Evolutionary conservation across 1,140 invertebrate genomes (phyloP).

Genomic region (Formica selysi): DNA sequence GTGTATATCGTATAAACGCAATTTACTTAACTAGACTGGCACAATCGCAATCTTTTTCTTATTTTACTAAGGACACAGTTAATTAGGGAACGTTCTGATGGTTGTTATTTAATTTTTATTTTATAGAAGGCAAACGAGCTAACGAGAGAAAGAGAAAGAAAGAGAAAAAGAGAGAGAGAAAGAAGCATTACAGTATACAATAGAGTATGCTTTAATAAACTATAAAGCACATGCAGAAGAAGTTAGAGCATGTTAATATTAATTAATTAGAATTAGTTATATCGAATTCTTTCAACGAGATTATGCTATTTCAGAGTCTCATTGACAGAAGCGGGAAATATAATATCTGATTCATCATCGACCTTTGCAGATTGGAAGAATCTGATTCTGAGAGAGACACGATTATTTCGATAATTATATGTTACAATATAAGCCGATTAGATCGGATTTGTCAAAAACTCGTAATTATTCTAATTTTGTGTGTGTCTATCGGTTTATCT

Average conservation of each 20-base stretch:
- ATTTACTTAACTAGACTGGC: slow-evolving; percentile 60
- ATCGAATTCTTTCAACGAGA: background rate
- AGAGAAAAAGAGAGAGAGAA: slow-evolving; percentile 24
- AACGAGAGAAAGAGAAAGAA: slow-evolving; percentile 2
- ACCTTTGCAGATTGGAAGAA: slow-evolving; percentile 6
- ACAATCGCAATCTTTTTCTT: slow-evolving; percentile 46
- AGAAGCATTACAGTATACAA: background rate
- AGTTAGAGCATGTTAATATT: slow-evolving; percentile 11
- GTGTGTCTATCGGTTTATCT: background rate
- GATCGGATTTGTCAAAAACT: slow-evolving; percentile 50
- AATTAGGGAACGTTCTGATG: slow-evolving; percentile 31
- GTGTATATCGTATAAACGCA: background rate
- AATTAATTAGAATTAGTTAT: slow-evolving; percentile 20
- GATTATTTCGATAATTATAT: slow-evolving; percentile 22
- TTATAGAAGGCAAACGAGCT: slow-evolving; percentile 5
- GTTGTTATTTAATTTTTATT: slow-evolving; percentile 29
- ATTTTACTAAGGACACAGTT: slow-evolving; percentile 26
- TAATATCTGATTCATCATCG: slow-evolving; percentile 7
- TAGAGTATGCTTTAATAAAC: background rate
- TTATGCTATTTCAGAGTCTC: background rate
- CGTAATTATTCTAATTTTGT: slow-evolving; percentile 24
- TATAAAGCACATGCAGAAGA: slow-evolving; percentile 26
- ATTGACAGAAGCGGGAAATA: background rate
- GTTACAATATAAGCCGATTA: slow-evolving; percentile 49
- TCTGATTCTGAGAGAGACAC: slow-evolving; percentile 18